Evolutionary conservation across 2,888 invertebrate genomes (phyloP).

Genomic region (Helleia helle): DNA sequence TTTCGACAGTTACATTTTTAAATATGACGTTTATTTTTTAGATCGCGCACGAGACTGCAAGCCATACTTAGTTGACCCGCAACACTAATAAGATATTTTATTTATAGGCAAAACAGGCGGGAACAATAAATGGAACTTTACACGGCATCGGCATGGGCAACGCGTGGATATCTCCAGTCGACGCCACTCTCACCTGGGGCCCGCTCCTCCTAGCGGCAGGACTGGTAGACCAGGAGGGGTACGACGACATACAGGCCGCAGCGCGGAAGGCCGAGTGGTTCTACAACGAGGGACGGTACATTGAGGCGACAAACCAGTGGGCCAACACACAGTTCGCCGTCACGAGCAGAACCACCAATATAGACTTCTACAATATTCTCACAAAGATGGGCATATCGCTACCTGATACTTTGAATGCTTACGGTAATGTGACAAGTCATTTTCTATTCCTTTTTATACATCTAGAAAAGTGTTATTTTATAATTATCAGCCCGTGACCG

Average conservation of each 20-base stretch:
- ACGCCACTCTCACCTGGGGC: constrained; percentile 88
- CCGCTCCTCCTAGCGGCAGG: constrained; percentile 83
- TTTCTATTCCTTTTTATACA: too few species aligned
- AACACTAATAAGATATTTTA: constrained; percentile 10
- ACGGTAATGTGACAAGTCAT: constrained; percentile 12
- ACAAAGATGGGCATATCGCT: constrained; percentile 45
- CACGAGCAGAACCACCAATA: constrained; percentile 71
- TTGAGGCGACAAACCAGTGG: constrained; percentile 78
- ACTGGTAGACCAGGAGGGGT: constrained; percentile 80
- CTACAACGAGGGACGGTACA: constrained; percentile 73
- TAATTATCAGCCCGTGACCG: too few species aligned
- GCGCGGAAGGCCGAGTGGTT: constrained; percentile 73
- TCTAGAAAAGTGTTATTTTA: too few species aligned
- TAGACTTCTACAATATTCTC: constrained; percentile 89
- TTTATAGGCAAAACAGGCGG: constrained; percentile 75
- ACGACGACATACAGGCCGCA: constrained; percentile 68
- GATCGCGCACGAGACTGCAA: too few species aligned
- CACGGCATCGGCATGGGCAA: constrained; percentile 89
- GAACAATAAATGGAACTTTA: constrained; percentile 79
- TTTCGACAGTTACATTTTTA: too few species aligned
- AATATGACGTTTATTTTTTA: too few species aligned
- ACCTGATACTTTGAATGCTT: constrained; percentile 11
- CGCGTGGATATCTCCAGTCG: constrained; percentile 92
- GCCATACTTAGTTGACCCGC: too few species aligned
- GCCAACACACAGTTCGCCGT: constrained; percentile 76